Percentiles rank a stretch among this genome's conserved stretches.
Conservation (phyloP, 53 echinoderm and acorn worm species). For the Holothuria leucospilota region DNA sequence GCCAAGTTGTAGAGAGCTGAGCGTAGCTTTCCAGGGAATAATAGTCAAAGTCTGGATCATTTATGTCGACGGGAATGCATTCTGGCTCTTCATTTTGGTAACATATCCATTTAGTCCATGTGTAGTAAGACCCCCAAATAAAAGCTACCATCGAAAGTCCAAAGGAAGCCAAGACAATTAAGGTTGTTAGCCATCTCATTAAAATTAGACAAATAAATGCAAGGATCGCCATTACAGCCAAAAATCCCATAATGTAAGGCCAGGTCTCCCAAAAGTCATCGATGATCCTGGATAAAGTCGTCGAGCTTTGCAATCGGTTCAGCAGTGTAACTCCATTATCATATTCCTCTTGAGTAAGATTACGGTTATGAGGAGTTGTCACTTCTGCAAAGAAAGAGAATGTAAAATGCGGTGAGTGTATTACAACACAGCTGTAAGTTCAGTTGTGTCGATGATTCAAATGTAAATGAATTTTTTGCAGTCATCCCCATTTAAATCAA, state of each 20-base stretch:
- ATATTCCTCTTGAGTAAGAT: conserved; percentile 65
- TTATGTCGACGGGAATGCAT: conserved; percentile 52
- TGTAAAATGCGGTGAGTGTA: not conserved
- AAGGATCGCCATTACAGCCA: conserved; percentile 69
- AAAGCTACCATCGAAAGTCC: conserved; percentile 50
- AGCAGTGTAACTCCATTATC: conserved; percentile 56
- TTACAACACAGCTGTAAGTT: no score
- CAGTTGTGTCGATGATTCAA: no score
- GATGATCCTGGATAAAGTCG: conserved; percentile 70
- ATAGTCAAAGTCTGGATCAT: conserved; percentile 64
- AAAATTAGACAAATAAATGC: conserved; percentile 77
- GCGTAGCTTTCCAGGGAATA: conserved; percentile 77
- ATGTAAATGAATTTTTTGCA: no score
- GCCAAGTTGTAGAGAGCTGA: conserved; percentile 79
- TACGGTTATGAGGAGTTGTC: conserved; percentile 67
- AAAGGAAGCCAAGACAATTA: conserved; percentile 70
- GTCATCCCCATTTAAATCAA: no score
- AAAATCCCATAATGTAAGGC: conserved; percentile 80
- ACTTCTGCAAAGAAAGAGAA: conserved; percentile 34
- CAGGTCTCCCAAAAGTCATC: conserved; percentile 82
- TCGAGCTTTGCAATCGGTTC: conserved; percentile 62
- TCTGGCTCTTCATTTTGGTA: conserved; percentile 46
- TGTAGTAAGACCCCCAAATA: conserved; percentile 83
- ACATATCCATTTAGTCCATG: conserved; percentile 71
- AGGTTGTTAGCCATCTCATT: conserved; percentile 86